These are phyloP conservation scores for Miichthys miiuy DNA, from an alignment of 2,797 vertebrate species.

Conservation along the genomic window DNA sequence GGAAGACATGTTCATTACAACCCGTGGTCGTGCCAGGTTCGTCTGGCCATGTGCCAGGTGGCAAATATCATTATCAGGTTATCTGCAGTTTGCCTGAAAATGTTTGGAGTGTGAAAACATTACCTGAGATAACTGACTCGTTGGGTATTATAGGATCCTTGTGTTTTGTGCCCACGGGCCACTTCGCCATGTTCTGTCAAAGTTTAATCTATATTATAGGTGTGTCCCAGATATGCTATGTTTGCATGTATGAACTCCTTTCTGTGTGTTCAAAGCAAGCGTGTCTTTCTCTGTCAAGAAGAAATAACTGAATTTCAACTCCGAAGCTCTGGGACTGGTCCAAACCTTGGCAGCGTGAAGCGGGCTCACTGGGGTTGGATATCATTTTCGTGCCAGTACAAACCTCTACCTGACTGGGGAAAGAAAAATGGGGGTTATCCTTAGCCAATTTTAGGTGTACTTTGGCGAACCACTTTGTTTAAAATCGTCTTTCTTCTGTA, in stretches of 20 bases:
- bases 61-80: neutral
- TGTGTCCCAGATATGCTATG: slow-evolving; percentile 13
- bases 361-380: neutral
- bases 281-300: neutral
- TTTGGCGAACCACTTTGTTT: neutral
- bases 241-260: slow-evolving; percentile 18
- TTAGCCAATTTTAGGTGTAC: neutral
- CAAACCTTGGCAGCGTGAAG: slow-evolving; percentile 3
- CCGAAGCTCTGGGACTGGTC: neutral
- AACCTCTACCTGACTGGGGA: slow-evolving; percentile 16
- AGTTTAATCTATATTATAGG: slow-evolving; percentile 22
- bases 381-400: slow-evolving; percentile 17
- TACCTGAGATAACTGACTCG: slow-evolving; percentile 15
- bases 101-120: neutral
- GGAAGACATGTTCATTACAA: neutral
- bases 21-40: neutral
- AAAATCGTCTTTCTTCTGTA: neutral
- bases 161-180: slow-evolving; percentile 12
- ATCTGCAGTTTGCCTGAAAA: neutral
- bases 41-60: neutral
- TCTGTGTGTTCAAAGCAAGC: slow-evolving; percentile 10
- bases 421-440: slow-evolving; percentile 8
- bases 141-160: slow-evolving; percentile 24
- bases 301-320: slow-evolving; percentile 18
- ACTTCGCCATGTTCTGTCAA: neutral